These are phyloP conservation scores for Epinotia bilunana DNA, from an alignment of 2,888 invertebrate species.

Conservation along the genomic window DNA sequence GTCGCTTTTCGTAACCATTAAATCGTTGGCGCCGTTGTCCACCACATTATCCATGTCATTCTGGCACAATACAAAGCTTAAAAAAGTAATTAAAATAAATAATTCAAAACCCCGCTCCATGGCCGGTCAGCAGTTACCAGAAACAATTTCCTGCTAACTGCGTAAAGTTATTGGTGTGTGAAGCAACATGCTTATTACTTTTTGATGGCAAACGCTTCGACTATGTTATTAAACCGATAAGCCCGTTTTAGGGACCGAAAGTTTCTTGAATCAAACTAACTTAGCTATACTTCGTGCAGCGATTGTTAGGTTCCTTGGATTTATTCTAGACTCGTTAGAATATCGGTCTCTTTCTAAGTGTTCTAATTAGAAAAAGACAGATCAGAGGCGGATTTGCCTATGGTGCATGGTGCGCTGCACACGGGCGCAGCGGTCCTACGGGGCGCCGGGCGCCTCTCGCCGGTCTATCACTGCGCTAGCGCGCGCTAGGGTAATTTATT, in stretches of 20 bases:
- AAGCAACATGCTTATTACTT: constrained; percentile 24
- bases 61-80: constrained; percentile 5
- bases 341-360: too few relatives aligned
- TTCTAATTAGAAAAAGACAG: too few relatives aligned
- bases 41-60: background rate
- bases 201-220: constrained; percentile 10
- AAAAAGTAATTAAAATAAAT: constrained; percentile 51
- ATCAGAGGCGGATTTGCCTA: too few relatives aligned
- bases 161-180: constrained; percentile 24
- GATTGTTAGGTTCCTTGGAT: too few relatives aligned
- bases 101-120: constrained; percentile 43
- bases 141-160: constrained; percentile 13
- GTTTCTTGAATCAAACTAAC: background rate
- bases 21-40: background rate
- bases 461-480: too few relatives aligned
- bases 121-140: background rate
- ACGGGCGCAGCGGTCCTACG: too few relatives aligned
- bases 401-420: too few relatives aligned
- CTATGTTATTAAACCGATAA: constrained; percentile 10
- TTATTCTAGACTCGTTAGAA: too few relatives aligned
- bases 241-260: background rate
- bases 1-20: background rate
- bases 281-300: too few relatives aligned
- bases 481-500: too few relatives aligned
- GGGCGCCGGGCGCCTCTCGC: too few relatives aligned